phyloP scores from a whole-genome alignment of 2,888 invertebrate species.

The Busseola fusca region DNA sequence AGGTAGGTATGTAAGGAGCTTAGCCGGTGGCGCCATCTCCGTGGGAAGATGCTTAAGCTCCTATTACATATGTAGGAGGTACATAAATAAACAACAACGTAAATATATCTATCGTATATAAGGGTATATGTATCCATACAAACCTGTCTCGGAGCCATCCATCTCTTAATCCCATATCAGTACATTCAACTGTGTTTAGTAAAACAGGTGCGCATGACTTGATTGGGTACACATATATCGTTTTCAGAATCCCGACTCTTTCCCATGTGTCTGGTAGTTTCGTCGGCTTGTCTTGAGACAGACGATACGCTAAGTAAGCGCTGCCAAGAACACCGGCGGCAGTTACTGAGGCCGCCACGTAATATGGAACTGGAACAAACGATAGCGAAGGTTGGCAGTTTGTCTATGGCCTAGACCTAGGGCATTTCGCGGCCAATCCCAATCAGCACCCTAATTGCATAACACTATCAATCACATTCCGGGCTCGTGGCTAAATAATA shows the following conservation, averaged over 20 bases:
- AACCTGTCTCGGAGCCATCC: slow-evolving; percentile 89
- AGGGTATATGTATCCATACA: slow-evolving; percentile 7
- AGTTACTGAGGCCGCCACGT: slow-evolving; percentile 70
- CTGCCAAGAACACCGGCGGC: slow-evolving; percentile 76
- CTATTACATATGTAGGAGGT: background rate
- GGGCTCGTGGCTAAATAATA: no score
- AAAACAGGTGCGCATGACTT: slow-evolving; percentile 89
- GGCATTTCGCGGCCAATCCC: background rate
- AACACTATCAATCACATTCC: background rate
- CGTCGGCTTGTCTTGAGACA: slow-evolving; percentile 66
- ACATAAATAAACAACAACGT: background rate
- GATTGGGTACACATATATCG: slow-evolving; percentile 88
- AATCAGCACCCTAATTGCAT: background rate
- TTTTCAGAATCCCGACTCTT: slow-evolving; percentile 88
- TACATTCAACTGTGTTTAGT: slow-evolving; percentile 85
- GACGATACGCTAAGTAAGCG: slow-evolving; percentile 74
- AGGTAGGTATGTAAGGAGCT: background rate
- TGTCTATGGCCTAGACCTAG: background rate
- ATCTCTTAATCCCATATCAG: slow-evolving; percentile 86
- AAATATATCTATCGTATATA: no score
- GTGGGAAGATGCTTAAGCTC: background rate
- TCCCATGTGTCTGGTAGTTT: slow-evolving; percentile 87
- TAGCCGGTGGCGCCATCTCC: background rate
- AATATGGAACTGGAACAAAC: slow-evolving; percentile 67
- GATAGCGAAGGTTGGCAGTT: background rate